Evolutionary conservation across 2,888 invertebrate genomes (phyloP).

Genomic region (Pemphredon lugubris): DNA sequence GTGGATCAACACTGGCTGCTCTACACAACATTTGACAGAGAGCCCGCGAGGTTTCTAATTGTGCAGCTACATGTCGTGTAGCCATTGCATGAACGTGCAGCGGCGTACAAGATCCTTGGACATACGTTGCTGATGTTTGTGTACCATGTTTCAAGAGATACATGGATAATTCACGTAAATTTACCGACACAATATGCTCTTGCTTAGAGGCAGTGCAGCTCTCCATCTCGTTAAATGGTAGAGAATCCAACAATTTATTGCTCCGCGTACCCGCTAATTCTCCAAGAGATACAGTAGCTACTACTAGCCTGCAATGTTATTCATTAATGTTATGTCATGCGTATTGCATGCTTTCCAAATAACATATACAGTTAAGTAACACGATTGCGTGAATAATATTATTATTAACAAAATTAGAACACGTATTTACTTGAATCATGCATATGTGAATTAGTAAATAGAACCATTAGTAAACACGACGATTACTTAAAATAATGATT

Average conservation of each 20-base stretch:
- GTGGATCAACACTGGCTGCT: conserved; percentile 86
- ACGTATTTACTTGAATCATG: conserved; percentile 63
- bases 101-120: conserved; percentile 83
- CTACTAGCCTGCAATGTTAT: conserved; percentile 52
- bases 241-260: conserved; percentile 75
- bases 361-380: neutral
- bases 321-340: neutral
- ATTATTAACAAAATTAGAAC: conserved; percentile 8
- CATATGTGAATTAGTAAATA: conserved; percentile 58
- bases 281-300: conserved; percentile 73
- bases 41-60: conserved; percentile 89
- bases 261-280: conserved; percentile 76
- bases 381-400: neutral
- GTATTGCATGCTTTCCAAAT: neutral
- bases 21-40: conserved; percentile 89
- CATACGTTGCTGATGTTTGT: conserved; percentile 66
- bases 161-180: conserved; percentile 92
- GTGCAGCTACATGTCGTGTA: conserved; percentile 91
- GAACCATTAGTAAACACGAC: conserved; percentile 13
- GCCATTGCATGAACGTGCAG: conserved; percentile 90
- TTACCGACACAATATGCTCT: conserved; percentile 93
- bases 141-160: conserved; percentile 88
- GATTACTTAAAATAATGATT: too few species aligned
- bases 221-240: conserved; percentile 92
- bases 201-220: conserved; percentile 94